phyloP scores from a whole-genome alignment of 92 coral and sea anemone genomes.

The Paragorgia papillata region DNA sequence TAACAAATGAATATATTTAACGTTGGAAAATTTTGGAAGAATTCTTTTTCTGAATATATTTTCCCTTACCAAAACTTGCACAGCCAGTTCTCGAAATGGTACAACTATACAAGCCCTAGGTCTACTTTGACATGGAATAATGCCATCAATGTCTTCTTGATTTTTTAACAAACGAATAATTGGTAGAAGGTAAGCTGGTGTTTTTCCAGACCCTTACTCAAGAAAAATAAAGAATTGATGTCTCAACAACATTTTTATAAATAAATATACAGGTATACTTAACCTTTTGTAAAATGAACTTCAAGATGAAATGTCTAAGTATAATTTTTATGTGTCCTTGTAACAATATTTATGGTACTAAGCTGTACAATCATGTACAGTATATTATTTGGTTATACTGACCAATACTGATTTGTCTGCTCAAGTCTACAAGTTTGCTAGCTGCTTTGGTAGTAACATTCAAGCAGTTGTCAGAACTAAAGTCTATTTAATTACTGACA shows the following conservation, averaged over 20 bases:
- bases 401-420: too few species aligned
- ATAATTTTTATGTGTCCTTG: too few species aligned
- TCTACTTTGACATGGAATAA: constrained; percentile 70
- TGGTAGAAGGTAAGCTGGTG: constrained; percentile 87
- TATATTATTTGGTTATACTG: too few species aligned
- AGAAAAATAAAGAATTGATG: background rate
- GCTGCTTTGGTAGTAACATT: too few species aligned
- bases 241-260: background rate
- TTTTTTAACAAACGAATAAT: constrained; percentile 82
- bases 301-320: too few species aligned
- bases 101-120: constrained; percentile 88
- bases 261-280: too few species aligned
- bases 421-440: too few species aligned
- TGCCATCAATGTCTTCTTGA: constrained; percentile 74
- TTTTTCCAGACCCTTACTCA: constrained; percentile 84
- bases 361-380: too few species aligned
- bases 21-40: too few species aligned
- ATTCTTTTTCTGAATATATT: too few species aligned
- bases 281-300: too few species aligned
- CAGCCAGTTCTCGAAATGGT: constrained; percentile 87
- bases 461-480: background rate
- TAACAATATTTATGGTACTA: background rate
- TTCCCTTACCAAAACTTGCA: constrained; percentile 75
- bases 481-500: background rate
- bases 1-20: too few species aligned